Evolutionary conservation across 2,113 vertebrate genomes (phyloP), one percentile per base, ranked within the genome.

Genomic region (Ciconia maguari): DNA sequence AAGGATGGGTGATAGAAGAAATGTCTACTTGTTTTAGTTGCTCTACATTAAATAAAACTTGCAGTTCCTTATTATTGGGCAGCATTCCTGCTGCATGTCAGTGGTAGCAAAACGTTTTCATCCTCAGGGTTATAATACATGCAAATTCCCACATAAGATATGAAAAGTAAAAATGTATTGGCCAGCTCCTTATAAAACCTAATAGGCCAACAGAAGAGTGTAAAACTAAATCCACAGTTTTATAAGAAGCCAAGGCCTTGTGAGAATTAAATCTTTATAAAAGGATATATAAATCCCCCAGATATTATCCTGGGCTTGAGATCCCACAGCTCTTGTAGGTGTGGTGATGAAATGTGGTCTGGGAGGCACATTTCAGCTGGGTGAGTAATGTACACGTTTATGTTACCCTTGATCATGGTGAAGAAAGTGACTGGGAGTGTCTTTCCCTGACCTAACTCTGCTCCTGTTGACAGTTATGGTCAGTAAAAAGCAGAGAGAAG

Each of bases 221-320:
- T 93, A 90, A 93, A 96, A 90, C 49, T 84, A 89, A 95, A 93
- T 64, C 24, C 57, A 86, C 7, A 20, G 21, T 70, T 95, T 87
- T 83, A 78, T 81, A 89, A 83, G 90, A 93, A 90, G 42, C 76
- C 42, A 36, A 64, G 61, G 29, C 30, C 89, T 90, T 88, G 36
- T 92, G 83, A 86, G 80, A 87, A 81, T 34, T 7, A 95, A 97
- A 78, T 52, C 8, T 62, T 89, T 93, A 34, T 81, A 82, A 81
- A 84, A 89, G 42, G 46, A 38, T 83, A 41, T 86, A 74, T 44
- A 90, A 85, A 86, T 72, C 16, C 17, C 54, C 36, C 25, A 66
- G 48, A 72, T 87, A 51, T 55, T 77, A 77, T 48, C 34, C 42
- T n/a, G 48, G 41, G 32, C 57, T 76, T 92, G 26, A 71, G 44